Evolutionary conservation across 2,888 invertebrate genomes (phyloP).

Genomic region (Dromius quadrimaculatus): DNA sequence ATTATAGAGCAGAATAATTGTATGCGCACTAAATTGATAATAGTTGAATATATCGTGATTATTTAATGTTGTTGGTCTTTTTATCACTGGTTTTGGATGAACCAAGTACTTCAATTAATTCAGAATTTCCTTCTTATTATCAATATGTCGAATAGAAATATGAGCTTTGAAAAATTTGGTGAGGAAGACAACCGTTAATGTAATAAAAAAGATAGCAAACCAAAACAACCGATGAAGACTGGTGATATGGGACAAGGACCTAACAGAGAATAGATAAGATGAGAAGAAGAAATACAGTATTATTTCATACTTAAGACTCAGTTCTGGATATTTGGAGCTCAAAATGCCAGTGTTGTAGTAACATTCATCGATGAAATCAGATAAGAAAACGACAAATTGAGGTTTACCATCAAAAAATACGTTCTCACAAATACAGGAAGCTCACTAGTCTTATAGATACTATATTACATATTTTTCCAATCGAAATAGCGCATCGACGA

Average conservation of each 20-base stretch:
- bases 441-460: too few species aligned
- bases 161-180: neutral
- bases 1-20: slow-evolving; percentile 25
- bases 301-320: too few species aligned
- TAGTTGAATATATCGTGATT: slow-evolving; percentile 27
- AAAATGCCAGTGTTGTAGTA: too few species aligned
- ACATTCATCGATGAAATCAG: too few species aligned
- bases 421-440: too few species aligned
- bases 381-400: too few species aligned
- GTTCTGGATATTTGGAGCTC: too few species aligned
- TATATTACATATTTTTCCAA: too few species aligned
- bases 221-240: slow-evolving; percentile 11
- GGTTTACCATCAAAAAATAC: too few species aligned
- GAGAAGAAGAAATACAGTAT: slow-evolving; percentile 16
- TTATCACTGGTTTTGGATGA: slow-evolving; percentile 30
- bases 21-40: slow-evolving; percentile 28
- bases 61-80: slow-evolving; percentile 12
- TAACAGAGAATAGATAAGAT: neutral
- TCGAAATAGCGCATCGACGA: too few species aligned
- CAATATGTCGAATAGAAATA: slow-evolving; percentile 18
- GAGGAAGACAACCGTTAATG: slow-evolving; percentile 12
- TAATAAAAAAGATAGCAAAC: slow-evolving; percentile 20
- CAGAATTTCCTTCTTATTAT: slow-evolving; percentile 18
- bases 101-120: slow-evolving; percentile 9
- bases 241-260: slow-evolving; percentile 3